Evolutionary conservation across 2,888 invertebrate genomes (phyloP), one percentile per base, ranked within the genome.

Genomic region (Azorinus chamasolen): DNA sequence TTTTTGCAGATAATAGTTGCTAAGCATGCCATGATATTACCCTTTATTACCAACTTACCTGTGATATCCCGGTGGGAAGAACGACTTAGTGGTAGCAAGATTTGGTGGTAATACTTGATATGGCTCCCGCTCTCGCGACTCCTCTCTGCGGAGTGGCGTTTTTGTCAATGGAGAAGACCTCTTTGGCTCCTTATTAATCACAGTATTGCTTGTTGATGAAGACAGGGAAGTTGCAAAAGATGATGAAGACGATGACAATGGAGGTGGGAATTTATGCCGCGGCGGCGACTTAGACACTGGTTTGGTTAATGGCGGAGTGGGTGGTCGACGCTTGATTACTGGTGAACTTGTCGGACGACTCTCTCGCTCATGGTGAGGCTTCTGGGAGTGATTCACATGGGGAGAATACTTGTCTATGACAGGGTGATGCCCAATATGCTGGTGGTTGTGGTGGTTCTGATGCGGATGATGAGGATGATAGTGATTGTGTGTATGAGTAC

Each of bases 51-150:
- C 20, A 16, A 53, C 79, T 48, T 61, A 80, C 79, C 79, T 72
- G 43, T 59, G 65, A 59, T 57, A 68, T 18, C 77, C 74, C 37
- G 74, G 59, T 5, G 71, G 46, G 45, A 71, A 77, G 74, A 77
- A 77, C 39, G 85, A 77, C 72, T 86, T 84, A 37, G 83, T 65
- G 54, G 83, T 79, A 55, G 83, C 63, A 45, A 84, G 70, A 66
- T 69, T 83, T 39, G 79, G 73, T 43, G 83, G 84, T 50, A 83
- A 68, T 48, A 73, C 72, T 62, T 74, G 79, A 53, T 83, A 81
- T 8, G 69, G 51, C 10, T 82, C 75, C 37, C 64, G 18, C 27
- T 82, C 76, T 46, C 79, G 39, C 14, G 69, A 53, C 43, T 65
- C 63, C 24, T 75, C 74, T n/a, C 62, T 68, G 14, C 79, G 59